Evolutionary conservation across 2,113 vertebrate species (phyloP).

Genomic region (Lasiurus borealis): DNA sequence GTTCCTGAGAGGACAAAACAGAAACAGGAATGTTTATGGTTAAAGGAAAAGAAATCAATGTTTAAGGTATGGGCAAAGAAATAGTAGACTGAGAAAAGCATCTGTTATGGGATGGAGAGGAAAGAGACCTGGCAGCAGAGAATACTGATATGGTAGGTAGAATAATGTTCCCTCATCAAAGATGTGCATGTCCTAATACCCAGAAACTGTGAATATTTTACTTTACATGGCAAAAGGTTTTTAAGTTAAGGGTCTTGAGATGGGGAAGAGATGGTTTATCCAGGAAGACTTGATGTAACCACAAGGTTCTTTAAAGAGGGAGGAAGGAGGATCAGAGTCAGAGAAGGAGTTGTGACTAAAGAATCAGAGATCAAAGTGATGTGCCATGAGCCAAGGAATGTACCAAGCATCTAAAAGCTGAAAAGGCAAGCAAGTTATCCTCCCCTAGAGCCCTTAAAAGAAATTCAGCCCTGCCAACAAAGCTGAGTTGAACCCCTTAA

Average conservation of each 20-base stretch:
- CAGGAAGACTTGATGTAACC: neutral
- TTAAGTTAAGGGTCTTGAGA: neutral
- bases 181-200: neutral
- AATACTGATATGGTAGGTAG: neutral
- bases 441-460: neutral
- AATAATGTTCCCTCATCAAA: neutral
- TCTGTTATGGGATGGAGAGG: neutral
- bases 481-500: neutral
- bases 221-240: neutral
- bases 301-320: neutral
- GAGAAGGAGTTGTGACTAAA: neutral
- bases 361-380: neutral
- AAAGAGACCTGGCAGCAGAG: neutral
- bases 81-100: neutral
- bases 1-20: neutral
- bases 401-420: neutral
- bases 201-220: neutral
- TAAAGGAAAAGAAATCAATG: conserved; percentile 21
- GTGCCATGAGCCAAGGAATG: neutral
- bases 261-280: neutral
- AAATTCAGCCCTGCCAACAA: neutral
- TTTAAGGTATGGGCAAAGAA: neutral
- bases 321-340: neutral
- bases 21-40: neutral
- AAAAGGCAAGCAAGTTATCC: neutral